Conservation (phyloP, 1,140 invertebrate species). For the Plectrocnemia conspersa region DNA sequence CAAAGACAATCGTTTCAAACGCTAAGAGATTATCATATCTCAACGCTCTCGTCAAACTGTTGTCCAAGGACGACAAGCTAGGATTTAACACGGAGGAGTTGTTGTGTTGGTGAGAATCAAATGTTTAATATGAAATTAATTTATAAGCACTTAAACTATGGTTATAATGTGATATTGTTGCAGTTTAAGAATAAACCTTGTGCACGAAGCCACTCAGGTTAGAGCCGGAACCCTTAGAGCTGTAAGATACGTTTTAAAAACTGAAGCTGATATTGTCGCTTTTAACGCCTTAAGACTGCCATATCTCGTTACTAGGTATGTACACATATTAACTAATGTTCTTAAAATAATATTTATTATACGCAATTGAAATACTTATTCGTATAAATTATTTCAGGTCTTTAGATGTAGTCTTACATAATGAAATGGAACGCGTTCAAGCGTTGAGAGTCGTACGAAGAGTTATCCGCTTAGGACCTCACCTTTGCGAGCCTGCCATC, state of each 20-base stretch:
- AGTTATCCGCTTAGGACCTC: constrained; percentile 59
- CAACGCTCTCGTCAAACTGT: constrained; percentile 75
- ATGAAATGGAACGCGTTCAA: constrained; percentile 86
- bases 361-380: background rate
- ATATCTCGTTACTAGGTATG: constrained; percentile 70
- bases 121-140: constrained; percentile 21
- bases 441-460: constrained; percentile 77
- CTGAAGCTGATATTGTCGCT: constrained; percentile 68
- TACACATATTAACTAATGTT: too few species aligned
- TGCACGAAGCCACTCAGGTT: constrained; percentile 83
- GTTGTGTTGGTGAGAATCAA: constrained; percentile 72
- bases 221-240: constrained; percentile 80
- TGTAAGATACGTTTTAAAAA: constrained; percentile 76
- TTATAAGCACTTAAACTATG: background rate
- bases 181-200: constrained; percentile 77
- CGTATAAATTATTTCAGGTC: constrained; percentile 49
- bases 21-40: constrained; percentile 70
- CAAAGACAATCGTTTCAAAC: constrained; percentile 51
- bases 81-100: constrained; percentile 72
- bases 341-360: background rate
- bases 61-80: constrained; percentile 64
- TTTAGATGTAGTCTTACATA: constrained; percentile 77
- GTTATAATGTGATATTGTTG: constrained; percentile 38
- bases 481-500: constrained; percentile 60
- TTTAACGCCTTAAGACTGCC: constrained; percentile 78